Base-by-base conservation (phyloP, 2,888 invertebrate species). In the Pardosa pseudoannulata region DNA sequence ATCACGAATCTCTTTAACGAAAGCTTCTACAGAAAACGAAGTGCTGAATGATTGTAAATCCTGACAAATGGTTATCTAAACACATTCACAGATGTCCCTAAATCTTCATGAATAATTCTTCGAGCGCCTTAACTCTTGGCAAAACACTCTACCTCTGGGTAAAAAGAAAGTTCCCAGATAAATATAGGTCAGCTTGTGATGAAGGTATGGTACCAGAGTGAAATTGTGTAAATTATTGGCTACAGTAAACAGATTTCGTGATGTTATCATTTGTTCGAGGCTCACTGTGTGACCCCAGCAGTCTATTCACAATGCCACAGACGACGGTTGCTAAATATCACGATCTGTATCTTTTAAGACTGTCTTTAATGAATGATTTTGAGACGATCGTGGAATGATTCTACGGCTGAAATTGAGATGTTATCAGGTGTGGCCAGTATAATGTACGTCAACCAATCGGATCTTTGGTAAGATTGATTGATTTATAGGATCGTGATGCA, bases 341-440 rank as follows among this genome's bases (percentile, higher is more conserved):
- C 83, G 83, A 78, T 78, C 56, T 56, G 36, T 73, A 73, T 72
- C 78, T 68, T 67, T 73, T 56, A 36, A 31, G 75, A 76, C 23
- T 31, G 75, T 82, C 68, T 74, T 75, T 78, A 79, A 85, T 72
- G 83, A 73, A 46, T 78, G 76, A 73, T 79, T 67, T 29, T 56
- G 5, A n/a, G 56, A 56, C 29, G 73, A 67, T 50, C 41, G 28
- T n/a, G 19, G 46, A 78, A 67, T 46, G 67, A 27, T 76, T 28
- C 3, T 28, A 64, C 23, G 28, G 41, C 19, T 50, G 62, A 16
- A n/a, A 23, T 31, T 9, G 50, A 83, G 82, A 83, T 83, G 76
- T 65, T 83, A 83, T 83, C 82, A 71, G 67, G 72, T 36, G 71
- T 41, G 65, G 64, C 23, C 56, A 56, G 16, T 23, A 5, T 16